phyloP scores from a whole-genome alignment of 2,113 vertebrate species.

The Malurus alboscapulatus region DNA sequence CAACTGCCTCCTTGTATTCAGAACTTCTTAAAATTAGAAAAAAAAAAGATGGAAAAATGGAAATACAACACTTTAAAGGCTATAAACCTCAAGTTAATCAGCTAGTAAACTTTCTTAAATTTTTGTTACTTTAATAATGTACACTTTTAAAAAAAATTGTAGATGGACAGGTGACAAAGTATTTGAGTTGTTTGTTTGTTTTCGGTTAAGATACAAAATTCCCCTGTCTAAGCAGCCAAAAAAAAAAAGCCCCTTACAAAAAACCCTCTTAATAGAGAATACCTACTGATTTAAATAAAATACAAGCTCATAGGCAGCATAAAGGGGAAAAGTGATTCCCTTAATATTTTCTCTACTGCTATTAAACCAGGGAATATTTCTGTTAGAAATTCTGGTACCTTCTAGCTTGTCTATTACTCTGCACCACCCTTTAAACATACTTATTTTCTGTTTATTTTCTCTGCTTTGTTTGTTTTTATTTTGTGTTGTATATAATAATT shows the following conservation, averaged over 20 bases:
- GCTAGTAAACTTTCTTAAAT: background rate
- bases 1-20: background rate
- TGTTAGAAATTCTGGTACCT: background rate
- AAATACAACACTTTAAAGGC: background rate
- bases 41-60: background rate
- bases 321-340: background rate
- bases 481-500: background rate
- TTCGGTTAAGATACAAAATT: background rate
- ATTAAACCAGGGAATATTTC: background rate
- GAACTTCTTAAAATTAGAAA: background rate
- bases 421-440: background rate
- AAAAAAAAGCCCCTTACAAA: fast-evolving
- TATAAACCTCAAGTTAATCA: background rate
- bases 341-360: background rate
- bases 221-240: background rate
- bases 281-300: background rate
- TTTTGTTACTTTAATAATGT: background rate
- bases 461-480: background rate
- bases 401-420: background rate
- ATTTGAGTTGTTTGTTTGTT: background rate
- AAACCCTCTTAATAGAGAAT: background rate
- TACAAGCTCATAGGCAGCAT: background rate
- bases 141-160: background rate
- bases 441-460: background rate
- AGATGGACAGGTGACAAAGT: background rate